Evolutionary conservation across 2,113 vertebrate species (phyloP), one percentile per base, ranked within the genome.

Genomic region (Aphyosemion australe): DNA sequence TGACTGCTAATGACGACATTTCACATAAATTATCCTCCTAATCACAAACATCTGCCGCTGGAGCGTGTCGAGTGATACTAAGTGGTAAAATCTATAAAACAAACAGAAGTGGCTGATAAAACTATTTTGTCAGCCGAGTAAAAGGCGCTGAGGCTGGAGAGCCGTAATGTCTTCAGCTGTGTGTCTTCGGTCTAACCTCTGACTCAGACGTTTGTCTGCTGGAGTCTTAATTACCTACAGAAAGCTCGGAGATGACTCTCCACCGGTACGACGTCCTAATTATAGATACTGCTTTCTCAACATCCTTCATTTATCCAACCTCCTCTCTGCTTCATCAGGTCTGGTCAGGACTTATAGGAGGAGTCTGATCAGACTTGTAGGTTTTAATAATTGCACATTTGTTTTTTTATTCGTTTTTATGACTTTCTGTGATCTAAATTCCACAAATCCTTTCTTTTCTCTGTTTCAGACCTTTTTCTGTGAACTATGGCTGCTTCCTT

Each of bases 41-140:
- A 95, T 94, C 88, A 86, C 90, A 92, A 94, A 94, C 94, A 95
- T 93, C 93, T 95, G 94, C 91, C 90, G 78, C 67, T 89, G 87
- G 86, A 90, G 91, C 82, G 86, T 72, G 91, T 86, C 91, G 93
- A 91, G 86, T 89, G 76, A 87, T 86, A 59, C 86, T 84, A 87
- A 88, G 76, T 76, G 74, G 85, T 88, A 67, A 87, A 81, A 91
- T 86, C 87, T 88, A 89, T 86, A 80, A 71, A 86, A 78, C 72
- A 82, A 84, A 89, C 74, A 76, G 69, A 80, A 87, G 76, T 34
- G 74, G 62, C 84, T 88, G 79, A 82, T 9, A 88, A 67, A 8
- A 52, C 77, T 81, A 74, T 83, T 85, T 58, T 60, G 88, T 61
- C 31, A 75, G 80, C 51, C 18, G 76, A 70, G 55, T 71, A 65